These are phyloP conservation scores for Hexactinellida sp. DNA, from an alignment of 37 sponge, comb jelly and placozoan genomes.

Conservation along the genomic window DNA sequence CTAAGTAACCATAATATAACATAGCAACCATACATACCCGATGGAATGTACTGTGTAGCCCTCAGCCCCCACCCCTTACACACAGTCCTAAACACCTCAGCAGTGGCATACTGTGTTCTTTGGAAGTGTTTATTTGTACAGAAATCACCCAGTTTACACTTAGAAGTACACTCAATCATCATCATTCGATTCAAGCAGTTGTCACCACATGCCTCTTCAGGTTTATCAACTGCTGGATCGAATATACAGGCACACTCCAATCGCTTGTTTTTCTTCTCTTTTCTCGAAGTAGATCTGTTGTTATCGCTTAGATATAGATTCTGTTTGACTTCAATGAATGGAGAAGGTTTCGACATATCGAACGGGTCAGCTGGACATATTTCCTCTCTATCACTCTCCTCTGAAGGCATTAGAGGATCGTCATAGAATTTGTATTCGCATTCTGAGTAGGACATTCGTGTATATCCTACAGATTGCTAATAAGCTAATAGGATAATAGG, in stretches of 20 bases:
- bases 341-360: constrained; percentile 40
- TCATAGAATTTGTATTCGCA: neutral
- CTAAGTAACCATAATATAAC: too few species aligned
- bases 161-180: constrained; percentile 78
- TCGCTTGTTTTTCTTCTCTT: constrained; percentile 64
- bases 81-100: constrained; percentile 80
- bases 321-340: constrained; percentile 65
- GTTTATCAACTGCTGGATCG: constrained; percentile 68
- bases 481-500: too few species aligned
- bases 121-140: constrained; percentile 14
- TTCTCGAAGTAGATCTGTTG: constrained; percentile 32
- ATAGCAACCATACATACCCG: neutral
- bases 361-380: constrained; percentile 38
- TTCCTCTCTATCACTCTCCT: neutral
- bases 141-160: constrained; percentile 5
- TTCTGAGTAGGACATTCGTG: constrained; percentile 6
- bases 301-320: constrained; percentile 56
- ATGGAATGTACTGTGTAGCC: constrained; percentile 34
- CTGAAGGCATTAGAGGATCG: neutral
- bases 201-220: constrained; percentile 73
- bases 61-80: constrained; percentile 88
- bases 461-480: too few species aligned
- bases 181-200: constrained; percentile 81
- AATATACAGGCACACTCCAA: constrained; percentile 89
- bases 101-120: constrained; percentile 51